Evolutionary conservation across 1,140 invertebrate species (phyloP), one percentile per base, ranked within the genome.

Genomic region (Zaprionus gabonicus): DNA sequence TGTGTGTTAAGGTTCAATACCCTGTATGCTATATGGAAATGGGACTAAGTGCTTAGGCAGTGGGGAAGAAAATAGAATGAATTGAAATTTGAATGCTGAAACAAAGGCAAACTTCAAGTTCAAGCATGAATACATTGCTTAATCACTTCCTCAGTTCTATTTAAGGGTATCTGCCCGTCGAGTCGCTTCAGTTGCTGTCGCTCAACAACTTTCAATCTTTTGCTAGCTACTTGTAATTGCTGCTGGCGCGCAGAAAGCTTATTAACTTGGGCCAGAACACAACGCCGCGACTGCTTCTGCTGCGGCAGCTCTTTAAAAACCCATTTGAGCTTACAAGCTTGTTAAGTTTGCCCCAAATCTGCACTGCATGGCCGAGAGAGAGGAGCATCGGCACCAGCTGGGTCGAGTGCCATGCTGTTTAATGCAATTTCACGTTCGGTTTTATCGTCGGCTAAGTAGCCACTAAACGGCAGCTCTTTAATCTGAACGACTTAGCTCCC

Each of bases 391-490:
- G 44, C 12, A 41, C 38, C 38, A 41, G 38, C n/a, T 41, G 38
- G 38, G 20, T 10, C 17, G 41, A 71, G 67, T 66, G 66, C 69
- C 80, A 77, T 53, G 76, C 81, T 74, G 78, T 76, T 87, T 76
- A 90, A 85, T 90, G 81, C 81, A 90, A 88, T 88, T 91, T 91
- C 85, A 90, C 84, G 84, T 90, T 82, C 70, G 38, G 68, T 90
- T 87, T 86, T 85, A 91, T 91, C 81, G 84, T 75, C 65, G 82
- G 70, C 79, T 90, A 90, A 90, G 85, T 90, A 90, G 85, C 86
- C 85, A 90, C 85, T 90, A 90, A 90, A 90, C 85, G 85, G 86
- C 86, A 90, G 85, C 85, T 90, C 86, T 91, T 90, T 90, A 90
- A 90, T 90, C 85, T 90, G 76, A 90, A 90, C 79, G 81, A 88